Base-by-base conservation (phyloP, 2,888 invertebrate species). In the Lithophane socia region DNA sequence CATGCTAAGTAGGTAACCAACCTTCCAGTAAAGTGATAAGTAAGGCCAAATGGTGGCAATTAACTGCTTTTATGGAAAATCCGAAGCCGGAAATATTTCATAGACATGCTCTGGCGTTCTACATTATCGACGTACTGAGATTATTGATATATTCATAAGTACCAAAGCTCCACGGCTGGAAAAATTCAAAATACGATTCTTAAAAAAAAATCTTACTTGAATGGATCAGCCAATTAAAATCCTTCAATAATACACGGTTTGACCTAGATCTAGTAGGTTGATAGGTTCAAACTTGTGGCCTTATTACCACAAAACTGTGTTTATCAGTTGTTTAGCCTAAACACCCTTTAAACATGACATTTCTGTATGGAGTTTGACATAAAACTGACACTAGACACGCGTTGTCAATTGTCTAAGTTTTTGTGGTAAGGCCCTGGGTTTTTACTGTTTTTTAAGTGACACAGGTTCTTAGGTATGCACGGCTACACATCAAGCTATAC, bases 11-110 rank as follows among this genome's bases (percentile, higher is more conserved):
- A 60, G n/a, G n/a, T 47, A 29, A 2, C n/a, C 13, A 47, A 58
- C 21, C 12, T 58, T 2, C 2, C 12, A 24, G 12, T 13, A 5
- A 65, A 49, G 78, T 77, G 58, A 49, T 58, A 65, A 58, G 12
- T 77, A 42, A 16, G 16, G 24, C 13, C 49, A 49, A 64, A 64
- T 16, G 13, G 21, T 65, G 37, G 16, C 5, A 42, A 42, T 49
- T 49, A 42, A 58, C 21, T 65, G 24, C 5, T 77, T 64, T 77
- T 65, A 42, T 29, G 75, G 65, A 78, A 77, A 65, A 77, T 61
- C 29, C 52, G 7, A 37, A 4, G 24, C 0, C 10, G 8, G 18
- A 21, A 49, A 49, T 49, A 44, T 12, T 61, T 61, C 12, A 75
- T 5, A 52, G 12, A 52, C 24, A n/a, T 37, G 37, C 37, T 37